phyloP scores from a whole-genome alignment of 2,113 vertebrate genomes.

The Oryzias curvinotus region DNA sequence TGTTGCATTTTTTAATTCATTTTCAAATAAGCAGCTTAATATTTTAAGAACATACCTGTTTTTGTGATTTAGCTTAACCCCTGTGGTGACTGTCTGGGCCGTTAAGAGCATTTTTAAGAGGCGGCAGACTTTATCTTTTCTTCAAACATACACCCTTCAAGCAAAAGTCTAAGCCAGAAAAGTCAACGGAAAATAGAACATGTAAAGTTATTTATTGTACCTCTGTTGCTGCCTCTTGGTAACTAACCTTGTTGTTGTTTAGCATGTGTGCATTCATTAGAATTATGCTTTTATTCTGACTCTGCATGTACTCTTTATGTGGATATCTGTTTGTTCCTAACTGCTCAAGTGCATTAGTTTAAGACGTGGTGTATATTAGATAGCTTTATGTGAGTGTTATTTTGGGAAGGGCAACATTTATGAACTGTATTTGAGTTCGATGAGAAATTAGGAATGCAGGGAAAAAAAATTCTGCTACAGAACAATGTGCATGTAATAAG shows the following conservation, averaged over 20 bases:
- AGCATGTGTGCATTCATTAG: background rate
- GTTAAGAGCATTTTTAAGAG: conserved; percentile 12
- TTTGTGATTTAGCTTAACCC: conserved; percentile 1
- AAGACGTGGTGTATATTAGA: background rate
- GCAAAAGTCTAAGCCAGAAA: conserved; percentile 1
- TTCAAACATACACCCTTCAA: conserved; percentile 5
- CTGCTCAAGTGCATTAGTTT: conserved; percentile 5
- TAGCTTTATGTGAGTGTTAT: too few species aligned
- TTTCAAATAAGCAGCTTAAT: conserved; percentile 21
- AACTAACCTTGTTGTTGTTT: conserved; percentile 8
- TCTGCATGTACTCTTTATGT: conserved; percentile 6
- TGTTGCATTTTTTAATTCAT: conserved; percentile 7
- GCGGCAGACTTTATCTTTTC: conserved; percentile 2
- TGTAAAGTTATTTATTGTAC: conserved; percentile 10
- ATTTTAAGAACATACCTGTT: conserved; percentile 31
- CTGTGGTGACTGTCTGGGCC: conserved; percentile 9
- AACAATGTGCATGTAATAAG: too few species aligned
- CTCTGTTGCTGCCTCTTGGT: conserved; percentile 6
- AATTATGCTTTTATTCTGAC: background rate
- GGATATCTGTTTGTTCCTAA: conserved; percentile 2
- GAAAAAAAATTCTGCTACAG: too few species aligned
- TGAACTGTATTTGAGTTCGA: too few species aligned
- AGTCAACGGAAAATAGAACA: conserved; percentile 4
- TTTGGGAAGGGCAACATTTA: too few species aligned
- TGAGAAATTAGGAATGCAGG: too few species aligned